phyloP scores from a whole-genome alignment of 2,113 vertebrate species.

The Clarias magur region DNA sequence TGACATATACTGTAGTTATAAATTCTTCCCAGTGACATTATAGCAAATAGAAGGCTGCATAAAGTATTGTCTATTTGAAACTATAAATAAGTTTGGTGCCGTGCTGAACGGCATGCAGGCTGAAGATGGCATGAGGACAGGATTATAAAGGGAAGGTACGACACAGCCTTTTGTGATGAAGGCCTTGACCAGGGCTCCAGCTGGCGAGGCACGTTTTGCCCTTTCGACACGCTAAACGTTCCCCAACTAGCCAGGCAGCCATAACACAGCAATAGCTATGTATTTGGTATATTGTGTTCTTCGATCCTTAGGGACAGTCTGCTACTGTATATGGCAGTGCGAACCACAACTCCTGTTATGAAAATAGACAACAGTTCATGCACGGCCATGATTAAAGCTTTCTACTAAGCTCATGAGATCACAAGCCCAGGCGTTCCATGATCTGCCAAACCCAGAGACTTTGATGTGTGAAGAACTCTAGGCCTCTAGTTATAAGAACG shows the following conservation, averaged over 20 bases:
- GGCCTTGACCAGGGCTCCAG: slow-evolving; percentile 25
- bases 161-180: slow-evolving; percentile 12
- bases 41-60: neutral
- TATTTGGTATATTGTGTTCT: slow-evolving; percentile 49
- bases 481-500: neutral
- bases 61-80: neutral
- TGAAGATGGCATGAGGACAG: slow-evolving; percentile 29
- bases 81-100: neutral
- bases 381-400: slow-evolving; percentile 34
- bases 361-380: slow-evolving; percentile 41
- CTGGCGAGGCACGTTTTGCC: slow-evolving; percentile 35
- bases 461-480: slow-evolving; percentile 20
- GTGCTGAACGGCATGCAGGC: slow-evolving; percentile 24
- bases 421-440: neutral
- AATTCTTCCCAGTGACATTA: neutral
- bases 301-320: slow-evolving; percentile 1
- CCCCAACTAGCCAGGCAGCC: slow-evolving; percentile 17
- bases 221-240: slow-evolving; percentile 41
- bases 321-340: slow-evolving; percentile 51
- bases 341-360: slow-evolving; percentile 22
- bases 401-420: slow-evolving; percentile 12
- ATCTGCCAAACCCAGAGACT: slow-evolving; percentile 1
- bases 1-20: neutral
- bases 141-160: slow-evolving; percentile 33
- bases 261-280: slow-evolving; percentile 20